phyloP scores from a whole-genome alignment of 2,888 invertebrate species.

The Cheilosia vulpina region DNA sequence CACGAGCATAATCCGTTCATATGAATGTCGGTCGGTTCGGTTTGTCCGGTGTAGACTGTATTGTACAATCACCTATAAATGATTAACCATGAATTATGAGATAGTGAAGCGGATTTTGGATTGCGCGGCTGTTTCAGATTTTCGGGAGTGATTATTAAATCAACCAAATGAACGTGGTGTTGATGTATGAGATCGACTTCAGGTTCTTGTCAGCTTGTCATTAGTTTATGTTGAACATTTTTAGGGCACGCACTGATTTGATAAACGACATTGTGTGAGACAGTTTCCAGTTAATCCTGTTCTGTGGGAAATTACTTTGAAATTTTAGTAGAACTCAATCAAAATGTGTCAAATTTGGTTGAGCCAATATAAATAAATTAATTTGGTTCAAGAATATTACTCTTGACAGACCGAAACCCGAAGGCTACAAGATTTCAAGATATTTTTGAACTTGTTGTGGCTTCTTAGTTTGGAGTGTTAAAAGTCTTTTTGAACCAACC shows the following conservation, averaged over 20 bases:
- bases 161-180: constrained; percentile 1
- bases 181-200: constrained; percentile 23
- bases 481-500: too few relatives aligned
- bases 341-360: neutral
- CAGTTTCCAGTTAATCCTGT: neutral
- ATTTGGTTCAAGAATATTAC: neutral
- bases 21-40: neutral
- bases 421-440: too few relatives aligned
- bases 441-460: too few relatives aligned
- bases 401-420: too few relatives aligned
- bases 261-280: constrained; percentile 1
- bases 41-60: constrained; percentile 25
- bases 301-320: constrained; percentile 16
- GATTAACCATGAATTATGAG: constrained; percentile 69
- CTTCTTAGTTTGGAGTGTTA: too few relatives aligned
- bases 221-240: constrained; percentile 17
- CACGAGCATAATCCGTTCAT: neutral
- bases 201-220: constrained; percentile 33
- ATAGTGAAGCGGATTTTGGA: constrained; percentile 33
- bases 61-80: constrained; percentile 64
- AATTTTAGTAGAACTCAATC: neutral
- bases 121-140: neutral
- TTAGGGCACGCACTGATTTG: neutral
- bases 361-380: neutral
- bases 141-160: neutral